phyloP scores from a whole-genome alignment of 2,797 vertebrate genomes.

The Ciconia nigra region DNA sequence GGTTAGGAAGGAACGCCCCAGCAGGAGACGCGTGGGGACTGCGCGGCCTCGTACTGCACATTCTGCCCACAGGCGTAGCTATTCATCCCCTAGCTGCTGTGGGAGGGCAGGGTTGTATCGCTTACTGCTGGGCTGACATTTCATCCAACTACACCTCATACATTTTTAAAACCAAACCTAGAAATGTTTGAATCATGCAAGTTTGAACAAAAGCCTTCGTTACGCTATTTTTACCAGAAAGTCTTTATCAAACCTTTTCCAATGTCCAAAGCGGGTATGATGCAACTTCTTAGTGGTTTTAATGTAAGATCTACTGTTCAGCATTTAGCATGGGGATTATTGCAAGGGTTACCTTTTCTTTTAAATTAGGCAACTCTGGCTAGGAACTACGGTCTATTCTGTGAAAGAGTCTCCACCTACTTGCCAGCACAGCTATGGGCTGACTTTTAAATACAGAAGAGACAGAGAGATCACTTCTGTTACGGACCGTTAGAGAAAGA shows the following conservation, averaged over 20 bases:
- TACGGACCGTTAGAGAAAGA: not conserved
- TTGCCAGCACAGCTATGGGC: not conserved
- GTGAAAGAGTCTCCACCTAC: not conserved
- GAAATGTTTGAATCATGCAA: not conserved
- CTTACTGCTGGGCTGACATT: not conserved
- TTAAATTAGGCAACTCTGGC: not conserved
- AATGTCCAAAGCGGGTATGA: fast-evolving
- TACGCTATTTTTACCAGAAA: not conserved
- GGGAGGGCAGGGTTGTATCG: not conserved
- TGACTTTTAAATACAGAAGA: not conserved
- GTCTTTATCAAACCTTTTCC: not conserved
- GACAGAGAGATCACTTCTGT: not conserved
- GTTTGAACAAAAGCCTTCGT: not conserved
- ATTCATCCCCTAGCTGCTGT: not conserved
- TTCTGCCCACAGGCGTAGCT: not conserved
- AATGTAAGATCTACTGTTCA: not conserved
- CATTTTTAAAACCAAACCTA: not conserved
- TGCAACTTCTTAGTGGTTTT: not conserved
- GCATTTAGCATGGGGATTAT: not conserved
- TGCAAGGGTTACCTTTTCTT: not conserved
- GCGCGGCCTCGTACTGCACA: fast-evolving
- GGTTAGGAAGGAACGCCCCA: not conserved
- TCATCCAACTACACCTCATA: not conserved
- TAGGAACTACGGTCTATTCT: not conserved
- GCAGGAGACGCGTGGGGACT: not conserved